Evolutionary conservation across 2,888 invertebrate species (phyloP).

Genomic region (Asteroscopus sphinx): DNA sequence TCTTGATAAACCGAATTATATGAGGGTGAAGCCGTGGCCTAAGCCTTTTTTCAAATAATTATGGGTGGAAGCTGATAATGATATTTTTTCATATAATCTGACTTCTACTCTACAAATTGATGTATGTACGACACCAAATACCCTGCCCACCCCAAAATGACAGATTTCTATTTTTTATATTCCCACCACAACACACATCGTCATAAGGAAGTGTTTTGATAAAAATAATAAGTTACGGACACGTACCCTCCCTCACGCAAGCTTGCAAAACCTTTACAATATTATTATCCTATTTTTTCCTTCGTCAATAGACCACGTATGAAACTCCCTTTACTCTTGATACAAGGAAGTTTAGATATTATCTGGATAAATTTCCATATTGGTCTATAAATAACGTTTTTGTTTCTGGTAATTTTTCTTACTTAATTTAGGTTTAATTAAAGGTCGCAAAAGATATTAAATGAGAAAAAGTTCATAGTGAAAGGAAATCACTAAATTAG

Average conservation of each 20-base stretch:
- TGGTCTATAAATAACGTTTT: background rate
- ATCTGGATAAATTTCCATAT: conserved; percentile 44
- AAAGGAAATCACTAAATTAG: too few relatives aligned
- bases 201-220: conserved; percentile 56
- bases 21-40: too few relatives aligned
- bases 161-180: conserved; percentile 25
- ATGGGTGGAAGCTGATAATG: too few relatives aligned
- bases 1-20: too few relatives aligned
- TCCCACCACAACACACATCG: conserved; percentile 33
- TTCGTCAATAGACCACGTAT: conserved; percentile 50
- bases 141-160: conserved; percentile 10
- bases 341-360: conserved; percentile 43
- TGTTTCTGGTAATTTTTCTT: background rate
- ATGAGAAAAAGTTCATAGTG: too few relatives aligned
- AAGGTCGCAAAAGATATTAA: too few relatives aligned
- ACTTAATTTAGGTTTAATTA: too few relatives aligned
- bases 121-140: background rate
- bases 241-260: conserved; percentile 47
- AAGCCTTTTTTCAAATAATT: too few relatives aligned
- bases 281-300: conserved; percentile 53
- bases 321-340: conserved; percentile 32
- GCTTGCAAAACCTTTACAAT: conserved; percentile 43
- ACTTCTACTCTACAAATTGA: background rate
- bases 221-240: conserved; percentile 52
- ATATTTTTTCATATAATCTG: background rate